Percentiles rank a stretch among this genome's conserved stretches.
Conservation (phyloP, 2,888 invertebrate genomes). For the Eudasyphora cyanicolor region DNA sequence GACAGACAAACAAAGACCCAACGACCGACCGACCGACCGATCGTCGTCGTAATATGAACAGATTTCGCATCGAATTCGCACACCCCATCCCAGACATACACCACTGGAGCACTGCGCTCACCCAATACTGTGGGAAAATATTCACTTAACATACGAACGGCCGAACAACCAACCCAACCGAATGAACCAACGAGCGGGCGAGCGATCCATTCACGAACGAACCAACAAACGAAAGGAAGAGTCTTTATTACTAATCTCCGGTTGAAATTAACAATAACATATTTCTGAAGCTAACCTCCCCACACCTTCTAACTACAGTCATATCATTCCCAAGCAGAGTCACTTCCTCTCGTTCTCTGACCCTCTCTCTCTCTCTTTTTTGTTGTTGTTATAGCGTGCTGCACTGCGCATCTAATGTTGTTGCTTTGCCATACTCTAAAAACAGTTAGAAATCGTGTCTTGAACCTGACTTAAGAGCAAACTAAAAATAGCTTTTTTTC, state of each 20-base stretch:
- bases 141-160: conserved; percentile 65
- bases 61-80: conserved; percentile 50
- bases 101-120: conserved; percentile 29
- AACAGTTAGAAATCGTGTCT: conserved; percentile 79
- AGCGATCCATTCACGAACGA: background rate
- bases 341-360: conserved; percentile 34
- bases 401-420: background rate
- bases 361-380: background rate
- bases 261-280: conserved; percentile 70
- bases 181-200: background rate
- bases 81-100: conserved; percentile 58
- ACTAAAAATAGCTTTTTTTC: conserved; percentile 62
- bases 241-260: conserved; percentile 70
- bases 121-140: conserved; percentile 66
- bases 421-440: conserved; percentile 71
- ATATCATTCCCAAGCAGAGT: background rate
- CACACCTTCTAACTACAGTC: background rate
- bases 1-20: conserved; percentile 38
- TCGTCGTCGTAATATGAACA: conserved; percentile 26
- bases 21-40: background rate
- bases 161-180: conserved; percentile 17
- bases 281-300: conserved; percentile 42
- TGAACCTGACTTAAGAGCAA: conserved; percentile 77
- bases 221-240: conserved; percentile 78
- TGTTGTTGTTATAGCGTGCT: too few relatives aligned